phyloP scores from a whole-genome alignment of 1,140 invertebrate genomes.

The Drosophila kohkoa region DNA sequence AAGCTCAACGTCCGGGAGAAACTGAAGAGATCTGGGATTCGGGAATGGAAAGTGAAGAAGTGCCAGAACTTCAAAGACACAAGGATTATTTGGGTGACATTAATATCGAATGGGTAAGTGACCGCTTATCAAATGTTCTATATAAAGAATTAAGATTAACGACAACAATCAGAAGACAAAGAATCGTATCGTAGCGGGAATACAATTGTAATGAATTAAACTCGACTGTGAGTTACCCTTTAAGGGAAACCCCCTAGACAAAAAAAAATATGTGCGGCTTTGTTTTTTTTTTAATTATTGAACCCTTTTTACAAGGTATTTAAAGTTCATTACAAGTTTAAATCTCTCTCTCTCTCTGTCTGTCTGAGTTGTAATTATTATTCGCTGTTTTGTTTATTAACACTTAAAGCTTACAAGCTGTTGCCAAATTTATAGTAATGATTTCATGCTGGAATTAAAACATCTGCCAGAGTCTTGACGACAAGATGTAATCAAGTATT shows the following conservation, averaged over 20 bases:
- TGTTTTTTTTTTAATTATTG: not conserved
- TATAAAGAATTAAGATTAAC: too few relatives aligned
- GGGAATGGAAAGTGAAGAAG: slow-evolving; percentile 1
- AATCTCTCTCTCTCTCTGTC: not conserved
- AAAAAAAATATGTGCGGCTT: not conserved
- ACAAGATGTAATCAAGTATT: not conserved
- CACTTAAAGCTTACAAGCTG: not conserved
- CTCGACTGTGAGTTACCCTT: too few relatives aligned
- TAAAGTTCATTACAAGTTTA: not conserved
- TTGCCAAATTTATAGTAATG: slow-evolving; percentile 21
- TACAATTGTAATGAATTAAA: too few relatives aligned
- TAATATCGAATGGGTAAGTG: not conserved
- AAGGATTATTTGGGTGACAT: not conserved
- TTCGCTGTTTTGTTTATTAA: not conserved
- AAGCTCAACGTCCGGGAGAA: not conserved
- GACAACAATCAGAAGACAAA: too few relatives aligned
- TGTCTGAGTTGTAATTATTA: not conserved
- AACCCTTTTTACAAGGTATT: too few relatives aligned
- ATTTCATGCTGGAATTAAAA: slow-evolving; percentile 18
- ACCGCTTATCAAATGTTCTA: too few relatives aligned
- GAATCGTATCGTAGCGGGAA: too few relatives aligned
- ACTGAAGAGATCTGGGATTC: not conserved
- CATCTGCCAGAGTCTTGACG: not conserved
- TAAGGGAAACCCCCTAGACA: too few relatives aligned
- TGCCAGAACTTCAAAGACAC: not conserved